Evolutionary conservation across 1,140 invertebrate species (phyloP).

Genomic region (Nebria ingens): DNA sequence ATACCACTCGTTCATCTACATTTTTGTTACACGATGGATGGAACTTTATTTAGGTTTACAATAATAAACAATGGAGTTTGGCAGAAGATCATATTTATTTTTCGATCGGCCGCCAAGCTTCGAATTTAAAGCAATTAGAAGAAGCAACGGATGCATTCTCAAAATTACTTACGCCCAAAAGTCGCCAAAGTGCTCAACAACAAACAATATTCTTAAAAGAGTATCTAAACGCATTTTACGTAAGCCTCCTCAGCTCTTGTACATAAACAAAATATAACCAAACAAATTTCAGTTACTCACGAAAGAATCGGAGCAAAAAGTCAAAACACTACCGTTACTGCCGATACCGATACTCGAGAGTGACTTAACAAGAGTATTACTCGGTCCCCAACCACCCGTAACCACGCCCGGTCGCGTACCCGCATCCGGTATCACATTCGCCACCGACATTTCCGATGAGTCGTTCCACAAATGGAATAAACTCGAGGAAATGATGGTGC

Average conservation of each 20-base stretch:
- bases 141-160: constrained; percentile 71
- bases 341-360: constrained; percentile 57
- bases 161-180: constrained; percentile 62
- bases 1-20: too few species aligned
- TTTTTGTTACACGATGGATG: constrained; percentile 15
- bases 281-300: constrained; percentile 11
- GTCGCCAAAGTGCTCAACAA: constrained; percentile 63
- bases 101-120: constrained; percentile 80
- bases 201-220: constrained; percentile 80
- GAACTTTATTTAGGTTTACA: constrained; percentile 69
- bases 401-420: constrained; percentile 36
- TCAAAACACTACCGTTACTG: constrained; percentile 43
- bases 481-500: constrained; percentile 68
- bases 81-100: constrained; percentile 93
- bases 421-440: constrained; percentile 33
- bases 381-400: constrained; percentile 42
- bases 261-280: neutral
- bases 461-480: constrained; percentile 49
- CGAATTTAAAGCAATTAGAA: constrained; percentile 61
- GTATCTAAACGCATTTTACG: constrained; percentile 73
- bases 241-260: constrained; percentile 33
- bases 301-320: constrained; percentile 30
- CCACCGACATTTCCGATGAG: constrained; percentile 27
- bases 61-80: constrained; percentile 73
- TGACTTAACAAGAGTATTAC: constrained; percentile 53